Conservation (phyloP, 2,888 invertebrate species). For the Mermis nigrescens region DNA sequence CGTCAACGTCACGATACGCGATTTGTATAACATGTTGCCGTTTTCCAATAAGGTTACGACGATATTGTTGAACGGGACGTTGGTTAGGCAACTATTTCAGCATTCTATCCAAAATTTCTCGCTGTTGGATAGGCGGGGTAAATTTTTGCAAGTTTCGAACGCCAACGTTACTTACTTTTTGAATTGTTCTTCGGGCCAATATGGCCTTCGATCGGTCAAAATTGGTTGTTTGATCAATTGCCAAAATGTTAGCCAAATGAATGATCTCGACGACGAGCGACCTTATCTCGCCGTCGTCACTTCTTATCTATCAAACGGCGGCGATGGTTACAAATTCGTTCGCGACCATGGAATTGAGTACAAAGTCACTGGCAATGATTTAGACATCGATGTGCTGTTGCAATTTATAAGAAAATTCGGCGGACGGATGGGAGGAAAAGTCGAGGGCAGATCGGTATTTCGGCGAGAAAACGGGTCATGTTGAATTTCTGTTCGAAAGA, state of each 20-base stretch:
- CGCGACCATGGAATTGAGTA: not conserved
- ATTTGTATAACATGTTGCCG: not conserved
- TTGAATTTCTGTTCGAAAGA: too few relatives aligned
- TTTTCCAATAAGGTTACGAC: not conserved
- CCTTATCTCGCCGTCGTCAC: not conserved
- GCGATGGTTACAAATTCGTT: not conserved
- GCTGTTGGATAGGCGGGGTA: not conserved
- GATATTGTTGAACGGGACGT: not conserved
- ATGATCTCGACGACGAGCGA: not conserved
- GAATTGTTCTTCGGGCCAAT: not conserved
- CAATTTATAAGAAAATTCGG: too few relatives aligned
- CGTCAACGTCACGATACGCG: not conserved
- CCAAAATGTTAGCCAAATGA: not conserved
- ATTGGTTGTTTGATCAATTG: not conserved
- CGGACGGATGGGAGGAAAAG: too few relatives aligned
- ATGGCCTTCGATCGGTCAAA: not conserved
- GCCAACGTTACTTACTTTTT: not conserved
- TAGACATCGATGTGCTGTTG: not conserved
- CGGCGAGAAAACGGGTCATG: too few relatives aligned
- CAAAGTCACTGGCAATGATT: not conserved
- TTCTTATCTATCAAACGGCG: not conserved
- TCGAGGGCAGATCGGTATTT: too few relatives aligned
- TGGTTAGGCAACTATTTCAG: not conserved
- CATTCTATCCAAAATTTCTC: not conserved
- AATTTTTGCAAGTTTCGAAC: conserved; percentile 1